Percentiles rank a stretch among this genome's conserved stretches.
These are phyloP conservation scores for Lathronympha strigana DNA, from an alignment of 2,888 invertebrate genomes.

Conservation along the genomic window DNA sequence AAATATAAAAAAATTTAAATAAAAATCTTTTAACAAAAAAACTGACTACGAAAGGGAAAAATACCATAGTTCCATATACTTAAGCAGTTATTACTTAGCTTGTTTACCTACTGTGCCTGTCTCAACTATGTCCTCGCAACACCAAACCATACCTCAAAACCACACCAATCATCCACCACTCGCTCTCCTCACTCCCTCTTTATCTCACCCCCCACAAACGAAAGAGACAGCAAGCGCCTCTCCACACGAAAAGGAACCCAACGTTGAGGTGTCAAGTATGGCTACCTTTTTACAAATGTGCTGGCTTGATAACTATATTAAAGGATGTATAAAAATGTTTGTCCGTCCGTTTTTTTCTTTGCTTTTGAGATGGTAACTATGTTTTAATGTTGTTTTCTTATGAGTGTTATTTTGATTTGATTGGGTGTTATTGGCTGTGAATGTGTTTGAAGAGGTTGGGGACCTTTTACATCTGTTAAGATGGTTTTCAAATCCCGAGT, in stretches of 20 bases:
- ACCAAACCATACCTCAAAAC: constrained; percentile 23
- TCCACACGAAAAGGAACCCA: neutral
- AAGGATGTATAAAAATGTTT: constrained; percentile 40
- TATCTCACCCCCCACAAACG: constrained; percentile 10
- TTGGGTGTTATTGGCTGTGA: constrained; percentile 15
- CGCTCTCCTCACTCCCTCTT: constrained; percentile 7
- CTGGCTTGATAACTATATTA: constrained; percentile 41
- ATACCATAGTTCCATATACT: too few species aligned
- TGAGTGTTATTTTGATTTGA: constrained; percentile 20
- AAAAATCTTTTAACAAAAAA: too few species aligned
- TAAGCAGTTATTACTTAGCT: too few species aligned
- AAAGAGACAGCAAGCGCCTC: constrained; percentile 18
- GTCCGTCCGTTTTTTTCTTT: constrained; percentile 34
- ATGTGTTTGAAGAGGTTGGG: neutral
- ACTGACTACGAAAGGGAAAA: too few species aligned
- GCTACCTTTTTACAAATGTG: constrained; percentile 43
- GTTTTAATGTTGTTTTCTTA: constrained; percentile 36
- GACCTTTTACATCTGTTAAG: neutral
- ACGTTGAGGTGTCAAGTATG: constrained; percentile 37
- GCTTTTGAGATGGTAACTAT: constrained; percentile 26
- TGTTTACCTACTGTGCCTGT: constrained; percentile 21
- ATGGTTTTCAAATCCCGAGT: too few species aligned
- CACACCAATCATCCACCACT: constrained; percentile 15
- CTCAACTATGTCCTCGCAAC: constrained; percentile 6
- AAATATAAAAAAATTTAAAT: too few species aligned